Base-by-base conservation (phyloP, 2,797 vertebrate genomes). In the Notolepis coatsorum region DNA sequence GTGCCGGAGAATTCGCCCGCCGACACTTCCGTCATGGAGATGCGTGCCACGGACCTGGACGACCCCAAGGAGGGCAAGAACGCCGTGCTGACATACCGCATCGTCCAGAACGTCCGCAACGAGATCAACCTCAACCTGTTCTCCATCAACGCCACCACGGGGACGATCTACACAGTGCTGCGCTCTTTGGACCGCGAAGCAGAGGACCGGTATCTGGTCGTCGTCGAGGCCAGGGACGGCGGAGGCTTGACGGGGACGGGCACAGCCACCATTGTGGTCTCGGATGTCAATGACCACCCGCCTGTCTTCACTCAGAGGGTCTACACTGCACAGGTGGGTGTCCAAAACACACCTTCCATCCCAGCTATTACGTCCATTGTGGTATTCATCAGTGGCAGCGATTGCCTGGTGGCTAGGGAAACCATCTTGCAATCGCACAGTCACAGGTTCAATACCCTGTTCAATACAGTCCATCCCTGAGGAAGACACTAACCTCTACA, bases 81-180 rank as follows among this genome's bases (percentile, higher is more conserved):
- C 18, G 93, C 95, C 1, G 65, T 91, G 33, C 75, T 97, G 49
- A 94, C 92, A 3, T 97, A 97, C 75, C 93, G 90, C 66, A 96
- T 97, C 79, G 75, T 95, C 65, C 92, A 92, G 84, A 96, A 96
- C 0, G 73, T 95, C 53, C 92, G 92, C 61, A 96, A 96, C 0
- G 91, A 96, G 56, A 94, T 96, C 64, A 95, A 96, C 82, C 92
- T 96, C 18, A 89, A 95, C 71, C 87, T 97, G 64, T 97, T 97
- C 82, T 93, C 94, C 45, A 91, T 97, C 82, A 93, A 94, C 61
- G 83, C 93, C 1, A 77, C 84, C 35, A 96, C 92, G 0, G 95
- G 96, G 39, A 94, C 93, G 24, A 93, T 97, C 61, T 93, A 88
- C 61, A 96, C 94, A 0, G 89, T 95, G 18, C 82, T 96, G 0